Evolutionary conservation across 2,888 invertebrate species (phyloP).

Genomic region (Drosophila lacicola): DNA sequence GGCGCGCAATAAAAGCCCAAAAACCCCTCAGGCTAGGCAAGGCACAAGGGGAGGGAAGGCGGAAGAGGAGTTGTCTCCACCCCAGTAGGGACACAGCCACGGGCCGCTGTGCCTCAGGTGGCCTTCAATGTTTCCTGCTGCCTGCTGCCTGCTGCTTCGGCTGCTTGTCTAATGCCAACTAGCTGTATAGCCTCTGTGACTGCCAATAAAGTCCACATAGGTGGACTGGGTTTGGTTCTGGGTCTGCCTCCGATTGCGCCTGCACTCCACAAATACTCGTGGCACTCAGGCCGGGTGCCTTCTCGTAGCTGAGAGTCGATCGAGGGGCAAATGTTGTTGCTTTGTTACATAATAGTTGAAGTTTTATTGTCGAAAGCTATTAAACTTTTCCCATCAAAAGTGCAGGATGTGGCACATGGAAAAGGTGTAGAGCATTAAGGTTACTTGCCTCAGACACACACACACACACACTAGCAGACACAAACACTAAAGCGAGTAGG

Average conservation of each 20-base stretch:
- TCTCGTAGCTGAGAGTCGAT: conserved; percentile 49
- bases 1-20: conserved; percentile 72
- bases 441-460: conserved; percentile 44
- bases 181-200: conserved; percentile 39
- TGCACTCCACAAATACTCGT: conserved; percentile 23
- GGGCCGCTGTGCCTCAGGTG: conserved; percentile 35
- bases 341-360: conserved; percentile 80
- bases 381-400: conserved; percentile 82
- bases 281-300: conserved; percentile 2
- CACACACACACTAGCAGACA: not conserved
- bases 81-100: conserved; percentile 13
- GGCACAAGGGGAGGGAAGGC: not conserved
- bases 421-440: conserved; percentile 74
- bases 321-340: conserved; percentile 68
- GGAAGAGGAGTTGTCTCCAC: not conserved
- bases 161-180: conserved; percentile 46
- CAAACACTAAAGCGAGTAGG: conserved; percentile 23
- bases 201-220: conserved; percentile 62
- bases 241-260: conserved; percentile 8
- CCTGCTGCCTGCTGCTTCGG: conserved; percentile 11
- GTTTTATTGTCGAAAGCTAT: conserved; percentile 82
- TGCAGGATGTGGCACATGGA: conserved; percentile 67
- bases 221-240: not conserved
- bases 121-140: conserved; percentile 22
- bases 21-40: conserved; percentile 38